phyloP scores from a whole-genome alignment of 1,140 invertebrate genomes.

The Agrilus planipennis region DNA sequence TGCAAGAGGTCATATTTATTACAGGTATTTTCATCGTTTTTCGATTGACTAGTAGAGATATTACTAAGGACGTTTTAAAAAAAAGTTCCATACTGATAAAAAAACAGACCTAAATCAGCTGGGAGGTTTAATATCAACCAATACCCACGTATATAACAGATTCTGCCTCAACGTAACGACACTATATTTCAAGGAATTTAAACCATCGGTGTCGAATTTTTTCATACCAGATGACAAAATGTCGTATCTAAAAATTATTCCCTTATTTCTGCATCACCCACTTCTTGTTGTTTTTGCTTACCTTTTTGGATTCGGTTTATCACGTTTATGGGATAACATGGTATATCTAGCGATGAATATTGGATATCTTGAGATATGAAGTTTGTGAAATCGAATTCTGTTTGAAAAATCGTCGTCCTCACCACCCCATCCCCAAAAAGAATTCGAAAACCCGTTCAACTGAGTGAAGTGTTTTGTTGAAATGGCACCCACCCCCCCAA shows the following conservation, averaged over 20 bases:
- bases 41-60: too few species aligned
- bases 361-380: slow-evolving; percentile 78
- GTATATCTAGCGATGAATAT: slow-evolving; percentile 78
- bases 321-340: slow-evolving; percentile 81
- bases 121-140: slow-evolving; percentile 48
- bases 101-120: slow-evolving; percentile 49
- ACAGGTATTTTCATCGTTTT: too few species aligned
- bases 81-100: too few species aligned
- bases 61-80: too few species aligned
- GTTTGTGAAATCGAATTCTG: slow-evolving; percentile 61
- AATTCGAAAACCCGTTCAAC: slow-evolving; percentile 85
- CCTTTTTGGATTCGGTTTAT: slow-evolving; percentile 81
- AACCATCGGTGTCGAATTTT: slow-evolving; percentile 72
- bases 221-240: slow-evolving; percentile 69
- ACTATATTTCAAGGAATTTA: slow-evolving; percentile 77
- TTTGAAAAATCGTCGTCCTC: slow-evolving; percentile 90
- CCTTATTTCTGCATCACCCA: background rate
- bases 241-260: slow-evolving; percentile 57
- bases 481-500: slow-evolving; percentile 82
- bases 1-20: too few species aligned
- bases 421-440: slow-evolving; percentile 87
- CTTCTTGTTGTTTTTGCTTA: slow-evolving; percentile 28
- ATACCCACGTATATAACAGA: slow-evolving; percentile 63
- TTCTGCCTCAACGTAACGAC: slow-evolving; percentile 53
- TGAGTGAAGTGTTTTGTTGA: slow-evolving; percentile 65